Conservation (phyloP, 2,113 vertebrate genomes). For the Vombatus ursinus region DNA sequence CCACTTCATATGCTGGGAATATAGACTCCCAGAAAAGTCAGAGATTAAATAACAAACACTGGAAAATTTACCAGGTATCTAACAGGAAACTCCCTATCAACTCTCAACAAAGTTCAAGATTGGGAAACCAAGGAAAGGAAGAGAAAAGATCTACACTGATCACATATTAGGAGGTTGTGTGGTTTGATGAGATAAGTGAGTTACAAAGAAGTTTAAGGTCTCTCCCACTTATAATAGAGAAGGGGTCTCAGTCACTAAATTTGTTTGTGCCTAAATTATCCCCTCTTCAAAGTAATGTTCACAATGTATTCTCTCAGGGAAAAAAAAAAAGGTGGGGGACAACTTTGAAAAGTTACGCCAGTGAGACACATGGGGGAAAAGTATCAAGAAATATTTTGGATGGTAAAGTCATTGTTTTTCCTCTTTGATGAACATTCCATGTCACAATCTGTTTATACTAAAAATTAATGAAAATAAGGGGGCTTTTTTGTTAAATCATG, state of each 20-base stretch:
- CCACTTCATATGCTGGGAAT: background rate
- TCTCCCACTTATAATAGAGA: background rate
- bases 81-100: constrained; percentile 13
- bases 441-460: background rate
- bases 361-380: background rate
- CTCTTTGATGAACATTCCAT: constrained; percentile 6
- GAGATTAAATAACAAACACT: background rate
- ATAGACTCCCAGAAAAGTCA: background rate
- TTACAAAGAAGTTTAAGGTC: background rate
- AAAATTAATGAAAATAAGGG: constrained; percentile 42
- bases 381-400: background rate
- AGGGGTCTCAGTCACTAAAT: background rate
- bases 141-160: background rate
- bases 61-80: background rate
- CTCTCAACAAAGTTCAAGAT: background rate
- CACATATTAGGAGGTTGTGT: background rate
- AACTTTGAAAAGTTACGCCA: background rate
- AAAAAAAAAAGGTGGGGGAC: background rate
- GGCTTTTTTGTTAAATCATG: background rate
- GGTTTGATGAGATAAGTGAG: background rate
- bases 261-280: background rate
- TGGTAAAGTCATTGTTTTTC: background rate
- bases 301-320: background rate
- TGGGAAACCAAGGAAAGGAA: background rate
- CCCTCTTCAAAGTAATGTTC: background rate